Conservation (phyloP, 2,797 vertebrate genomes). For the Sorex maritimensis region DNA sequence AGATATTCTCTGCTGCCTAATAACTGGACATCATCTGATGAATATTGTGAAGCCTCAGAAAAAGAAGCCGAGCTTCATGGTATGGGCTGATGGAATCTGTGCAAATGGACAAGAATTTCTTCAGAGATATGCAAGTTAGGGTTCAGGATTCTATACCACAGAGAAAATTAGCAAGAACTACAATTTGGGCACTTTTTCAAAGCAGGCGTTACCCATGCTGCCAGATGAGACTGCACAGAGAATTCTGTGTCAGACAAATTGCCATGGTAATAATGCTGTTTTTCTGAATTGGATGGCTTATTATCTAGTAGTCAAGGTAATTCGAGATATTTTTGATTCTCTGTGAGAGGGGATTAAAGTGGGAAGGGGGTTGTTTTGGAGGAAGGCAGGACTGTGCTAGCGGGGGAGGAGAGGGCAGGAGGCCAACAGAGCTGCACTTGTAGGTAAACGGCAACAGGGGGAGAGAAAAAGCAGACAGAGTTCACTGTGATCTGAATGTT, state of each 20-base stretch:
- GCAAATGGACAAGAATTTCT: not conserved
- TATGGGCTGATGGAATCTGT: not conserved
- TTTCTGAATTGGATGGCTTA: constrained; percentile 35
- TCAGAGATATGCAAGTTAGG: not conserved
- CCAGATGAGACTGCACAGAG: not conserved
- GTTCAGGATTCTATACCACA: not conserved
- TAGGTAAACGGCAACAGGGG: not conserved
- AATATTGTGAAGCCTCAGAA: not conserved
- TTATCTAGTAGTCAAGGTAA: constrained; percentile 64
- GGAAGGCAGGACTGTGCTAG: not conserved
- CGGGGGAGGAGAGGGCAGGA: no score
- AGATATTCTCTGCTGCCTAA: not conserved
- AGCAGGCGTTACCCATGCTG: not conserved
- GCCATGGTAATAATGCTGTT: constrained; percentile 56
- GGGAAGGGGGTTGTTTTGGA: not conserved
- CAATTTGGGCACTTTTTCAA: not conserved
- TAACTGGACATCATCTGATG: not conserved
- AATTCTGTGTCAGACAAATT: constrained; percentile 20
- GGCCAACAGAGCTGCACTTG: no score
- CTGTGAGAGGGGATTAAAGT: not conserved
- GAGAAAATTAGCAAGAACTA: not conserved
- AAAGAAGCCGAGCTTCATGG: not conserved
- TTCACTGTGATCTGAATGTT: not conserved
- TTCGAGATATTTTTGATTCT: constrained; percentile 58
- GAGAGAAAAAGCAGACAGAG: not conserved